These are phyloP conservation scores for Lates japonicus DNA, from an alignment of 2,797 vertebrate species.

Conservation along the genomic window DNA sequence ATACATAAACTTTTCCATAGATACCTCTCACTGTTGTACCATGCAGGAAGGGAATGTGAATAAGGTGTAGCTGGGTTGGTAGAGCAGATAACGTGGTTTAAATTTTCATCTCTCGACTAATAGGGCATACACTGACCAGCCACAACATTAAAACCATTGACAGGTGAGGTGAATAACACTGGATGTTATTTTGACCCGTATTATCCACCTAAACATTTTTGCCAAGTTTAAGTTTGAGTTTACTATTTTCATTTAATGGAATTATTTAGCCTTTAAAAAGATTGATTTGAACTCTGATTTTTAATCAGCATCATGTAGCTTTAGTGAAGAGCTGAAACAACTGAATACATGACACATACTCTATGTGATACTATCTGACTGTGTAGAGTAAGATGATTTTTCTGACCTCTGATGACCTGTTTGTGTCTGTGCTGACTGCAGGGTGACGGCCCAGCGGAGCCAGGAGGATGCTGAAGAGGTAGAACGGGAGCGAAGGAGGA, in stretches of 20 bases:
- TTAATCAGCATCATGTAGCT: too few relatives aligned
- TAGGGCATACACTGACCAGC: too few relatives aligned
- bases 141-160: too few relatives aligned
- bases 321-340: not conserved
- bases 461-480: constrained; percentile 92
- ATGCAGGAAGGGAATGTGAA: not conserved
- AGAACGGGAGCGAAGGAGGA: constrained; percentile 83
- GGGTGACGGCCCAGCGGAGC: constrained; percentile 90
- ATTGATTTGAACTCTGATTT: too few relatives aligned
- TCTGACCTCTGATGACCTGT: not conserved
- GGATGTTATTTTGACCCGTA: too few relatives aligned
- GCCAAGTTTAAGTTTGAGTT: too few relatives aligned
- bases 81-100: not conserved
- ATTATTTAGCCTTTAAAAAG: too few relatives aligned
- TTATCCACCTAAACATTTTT: too few relatives aligned
- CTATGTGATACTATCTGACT: not conserved
- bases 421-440: constrained; percentile 63
- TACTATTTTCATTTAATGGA: too few relatives aligned
- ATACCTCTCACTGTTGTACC: not conserved
- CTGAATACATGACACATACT: not conserved
- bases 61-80: not conserved
- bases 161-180: too few relatives aligned
- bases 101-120: not conserved
- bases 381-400: not conserved
- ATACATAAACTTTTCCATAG: constrained; percentile 1